Percentiles rank a stretch among this genome's conserved stretches.
Conservation (phyloP, 2,888 invertebrate genomes). For the Eutolmus rufibarbis region DNA sequence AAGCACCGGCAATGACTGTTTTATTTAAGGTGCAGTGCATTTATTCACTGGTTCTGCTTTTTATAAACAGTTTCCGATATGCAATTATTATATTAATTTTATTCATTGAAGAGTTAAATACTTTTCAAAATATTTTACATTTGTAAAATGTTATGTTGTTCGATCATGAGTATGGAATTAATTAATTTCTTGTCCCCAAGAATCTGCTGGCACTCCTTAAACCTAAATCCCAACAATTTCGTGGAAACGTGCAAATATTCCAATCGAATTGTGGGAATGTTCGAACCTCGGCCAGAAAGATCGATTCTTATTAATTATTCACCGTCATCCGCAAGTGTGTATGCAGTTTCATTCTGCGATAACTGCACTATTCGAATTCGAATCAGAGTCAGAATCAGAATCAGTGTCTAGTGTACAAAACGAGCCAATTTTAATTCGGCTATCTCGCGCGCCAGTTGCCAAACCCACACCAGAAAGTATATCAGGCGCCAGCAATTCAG, state of each 20-base stretch:
- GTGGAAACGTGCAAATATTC: not conserved
- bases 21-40: not conserved
- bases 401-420: conserved; percentile 26
- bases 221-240: not conserved
- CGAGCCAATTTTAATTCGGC: conserved; percentile 26
- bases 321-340: not conserved
- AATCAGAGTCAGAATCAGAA: not conserved
- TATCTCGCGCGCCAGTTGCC: conserved; percentile 18
- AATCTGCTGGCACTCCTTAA: too few relatives aligned
- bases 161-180: not conserved
- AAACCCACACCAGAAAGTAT: conserved; percentile 45
- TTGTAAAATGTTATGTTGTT: not conserved
- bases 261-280: not conserved
- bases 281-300: not conserved
- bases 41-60: not conserved
- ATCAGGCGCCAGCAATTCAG: conserved; percentile 46
- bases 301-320: conserved; percentile 19
- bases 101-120: not conserved
- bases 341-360: not conserved
- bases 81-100: not conserved
- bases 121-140: not conserved
- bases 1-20: not conserved
- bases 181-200: too few relatives aligned
- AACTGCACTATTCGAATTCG: conserved; percentile 8
- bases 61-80: not conserved